Conservation (phyloP, 2,113 vertebrate genomes). For the Butorides virescens region DNA sequence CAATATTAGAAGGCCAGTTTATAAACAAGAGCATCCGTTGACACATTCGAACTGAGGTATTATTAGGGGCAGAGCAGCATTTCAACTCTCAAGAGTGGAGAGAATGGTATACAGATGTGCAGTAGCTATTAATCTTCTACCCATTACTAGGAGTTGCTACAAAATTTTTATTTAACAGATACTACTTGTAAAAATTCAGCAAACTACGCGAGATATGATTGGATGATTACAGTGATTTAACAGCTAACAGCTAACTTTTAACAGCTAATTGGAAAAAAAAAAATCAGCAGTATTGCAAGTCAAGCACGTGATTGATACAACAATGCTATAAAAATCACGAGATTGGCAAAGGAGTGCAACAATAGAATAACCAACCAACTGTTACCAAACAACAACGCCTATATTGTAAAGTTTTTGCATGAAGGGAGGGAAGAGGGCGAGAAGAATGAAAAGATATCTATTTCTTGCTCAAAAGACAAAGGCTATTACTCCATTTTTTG, state of each 20-base stretch:
- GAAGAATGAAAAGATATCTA: neutral
- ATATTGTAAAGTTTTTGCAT: conserved; percentile 12
- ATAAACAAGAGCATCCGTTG: neutral
- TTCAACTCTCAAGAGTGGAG: neutral
- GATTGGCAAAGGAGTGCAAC: neutral
- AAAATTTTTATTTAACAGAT: neutral
- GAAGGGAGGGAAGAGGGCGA: neutral
- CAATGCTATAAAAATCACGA: neutral
- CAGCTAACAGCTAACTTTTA: no score
- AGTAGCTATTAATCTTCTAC: neutral
- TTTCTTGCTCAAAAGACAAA: neutral
- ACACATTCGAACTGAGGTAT: neutral
- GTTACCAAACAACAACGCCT: neutral
- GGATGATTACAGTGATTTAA: neutral
- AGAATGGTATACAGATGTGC: neutral
- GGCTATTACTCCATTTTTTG: neutral
- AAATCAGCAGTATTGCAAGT: neutral
- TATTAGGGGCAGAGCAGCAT: neutral
- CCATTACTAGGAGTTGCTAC: neutral
- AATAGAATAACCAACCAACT: conserved; percentile 27
- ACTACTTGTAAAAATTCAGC: neutral
- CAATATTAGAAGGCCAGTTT: neutral
- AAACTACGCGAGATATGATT: rapidly evolving
- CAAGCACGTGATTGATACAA: neutral
- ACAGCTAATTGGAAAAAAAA: neutral